A percentile compares a stretch with the other conserved stretches of the same genome.
Evolutionary conservation across 1,140 invertebrate species (phyloP).

Genomic region (Micrasema longulum): DNA sequence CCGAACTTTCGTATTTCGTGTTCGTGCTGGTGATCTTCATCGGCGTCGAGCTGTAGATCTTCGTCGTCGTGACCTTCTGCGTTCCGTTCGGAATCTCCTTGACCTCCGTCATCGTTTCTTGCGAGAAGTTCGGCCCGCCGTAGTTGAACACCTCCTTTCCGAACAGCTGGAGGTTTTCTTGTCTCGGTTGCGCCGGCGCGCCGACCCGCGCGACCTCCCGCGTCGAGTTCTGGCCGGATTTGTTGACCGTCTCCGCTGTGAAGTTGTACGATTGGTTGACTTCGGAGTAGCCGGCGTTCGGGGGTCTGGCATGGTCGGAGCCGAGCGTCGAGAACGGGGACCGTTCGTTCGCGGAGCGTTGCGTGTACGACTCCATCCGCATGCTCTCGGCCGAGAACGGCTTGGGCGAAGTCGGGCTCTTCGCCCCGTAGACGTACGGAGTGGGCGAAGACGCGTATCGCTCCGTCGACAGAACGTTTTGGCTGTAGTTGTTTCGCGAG

Average conservation of each 20-base stretch:
- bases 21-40: constrained; percentile 66
- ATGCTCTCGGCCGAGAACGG: constrained; percentile 36
- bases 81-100: constrained; percentile 68
- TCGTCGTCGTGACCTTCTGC: constrained; percentile 66
- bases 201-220: constrained; percentile 59
- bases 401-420: constrained; percentile 49
- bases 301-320: constrained; percentile 51
- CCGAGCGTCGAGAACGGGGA: constrained; percentile 63
- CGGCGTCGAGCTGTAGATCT: constrained; percentile 66
- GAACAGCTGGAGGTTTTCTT: constrained; percentile 55
- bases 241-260: constrained; percentile 44
- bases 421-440: constrained; percentile 43
- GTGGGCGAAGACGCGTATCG: constrained; percentile 38
- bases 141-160: constrained; percentile 61
- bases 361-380: constrained; percentile 51
- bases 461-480: constrained; percentile 46
- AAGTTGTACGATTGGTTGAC: constrained; percentile 31
- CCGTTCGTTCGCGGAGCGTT: constrained; percentile 58
- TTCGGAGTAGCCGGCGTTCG: constrained; percentile 43
- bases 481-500: constrained; percentile 51
- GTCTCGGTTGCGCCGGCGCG: constrained; percentile 22
- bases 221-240: constrained; percentile 47
- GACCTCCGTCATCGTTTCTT: constrained; percentile 66
- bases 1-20: constrained; percentile 61
- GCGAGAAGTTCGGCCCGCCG: constrained; percentile 63